phyloP scores from a whole-genome alignment of 2,888 invertebrate species.

The Electrophaes corylata region DNA sequence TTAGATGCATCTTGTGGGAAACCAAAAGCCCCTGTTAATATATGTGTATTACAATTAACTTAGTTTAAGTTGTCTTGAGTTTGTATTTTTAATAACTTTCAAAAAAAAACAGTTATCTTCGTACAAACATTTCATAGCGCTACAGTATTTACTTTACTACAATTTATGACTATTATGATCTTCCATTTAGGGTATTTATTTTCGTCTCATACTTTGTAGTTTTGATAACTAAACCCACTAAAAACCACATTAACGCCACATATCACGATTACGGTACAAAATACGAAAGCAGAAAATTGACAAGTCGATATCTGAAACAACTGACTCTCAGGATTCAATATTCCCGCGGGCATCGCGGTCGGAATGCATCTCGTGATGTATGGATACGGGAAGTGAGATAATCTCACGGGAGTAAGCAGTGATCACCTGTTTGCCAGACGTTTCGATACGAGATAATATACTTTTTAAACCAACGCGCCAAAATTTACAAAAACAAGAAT shows the following conservation, averaged over 20 bases:
- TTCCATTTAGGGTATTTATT: not conserved
- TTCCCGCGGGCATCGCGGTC: conserved; percentile 56
- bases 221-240: not conserved
- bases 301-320: conserved; percentile 46
- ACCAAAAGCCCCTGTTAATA: conserved; percentile 70
- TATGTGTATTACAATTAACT: conserved; percentile 74
- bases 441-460: conserved; percentile 27
- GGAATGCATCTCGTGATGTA: conserved; percentile 73
- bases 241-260: not conserved
- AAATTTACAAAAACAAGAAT: no score
- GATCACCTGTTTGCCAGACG: conserved; percentile 65
- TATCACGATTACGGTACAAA: not conserved
- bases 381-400: conserved; percentile 68
- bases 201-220: not conserved
- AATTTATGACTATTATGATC: not conserved
- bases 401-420: conserved; percentile 60
- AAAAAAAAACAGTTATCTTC: no score
- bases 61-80: conserved; percentile 58
- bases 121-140: no score
- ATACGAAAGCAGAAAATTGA: conserved; percentile 40
- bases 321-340: conserved; percentile 22
- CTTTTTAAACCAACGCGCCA: not conserved
- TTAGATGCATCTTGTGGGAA: conserved; percentile 76
- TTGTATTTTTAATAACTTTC: conserved; percentile 20
- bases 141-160: no score